Percentiles rank a stretch among this genome's conserved stretches.
Conservation (phyloP, 2,797 vertebrate species). For the Ctenosaura bakeri region DNA sequence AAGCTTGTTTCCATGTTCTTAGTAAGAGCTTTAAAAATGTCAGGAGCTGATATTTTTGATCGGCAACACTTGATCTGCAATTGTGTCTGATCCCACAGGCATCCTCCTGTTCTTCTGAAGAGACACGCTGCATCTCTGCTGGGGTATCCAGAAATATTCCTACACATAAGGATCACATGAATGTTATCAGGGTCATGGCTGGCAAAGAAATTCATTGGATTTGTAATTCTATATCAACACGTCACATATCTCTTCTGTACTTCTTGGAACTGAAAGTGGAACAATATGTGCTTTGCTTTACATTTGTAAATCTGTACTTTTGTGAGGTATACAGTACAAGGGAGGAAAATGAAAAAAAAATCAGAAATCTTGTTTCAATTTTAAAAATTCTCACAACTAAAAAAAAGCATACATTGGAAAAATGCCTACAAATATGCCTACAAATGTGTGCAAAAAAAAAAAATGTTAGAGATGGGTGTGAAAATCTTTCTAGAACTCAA, state of each 20-base stretch:
- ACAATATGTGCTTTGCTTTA: too few relatives aligned
- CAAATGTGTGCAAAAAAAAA: background rate
- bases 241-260: background rate
- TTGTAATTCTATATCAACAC: background rate
- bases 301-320: too few relatives aligned
- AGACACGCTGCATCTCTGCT: background rate
- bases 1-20: conserved; percentile 19
- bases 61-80: conserved; percentile 5
- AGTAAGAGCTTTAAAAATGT: background rate
- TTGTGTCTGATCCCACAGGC: background rate
- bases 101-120: background rate
- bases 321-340: too few relatives aligned
- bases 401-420: too few relatives aligned
- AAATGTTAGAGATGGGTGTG: background rate
- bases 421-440: too few relatives aligned
- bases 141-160: background rate
- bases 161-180: background rate
- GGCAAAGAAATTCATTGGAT: background rate
- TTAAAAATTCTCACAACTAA: too few relatives aligned
- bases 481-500: background rate
- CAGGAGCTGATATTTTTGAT: conserved; percentile 7
- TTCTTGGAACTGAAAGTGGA: background rate
- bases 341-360: too few relatives aligned
- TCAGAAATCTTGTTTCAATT: too few relatives aligned
- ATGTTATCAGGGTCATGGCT: background rate